These are phyloP conservation scores for Rhincodon typus DNA, from an alignment of 2,797 vertebrate genomes.

Conservation along the genomic window DNA sequence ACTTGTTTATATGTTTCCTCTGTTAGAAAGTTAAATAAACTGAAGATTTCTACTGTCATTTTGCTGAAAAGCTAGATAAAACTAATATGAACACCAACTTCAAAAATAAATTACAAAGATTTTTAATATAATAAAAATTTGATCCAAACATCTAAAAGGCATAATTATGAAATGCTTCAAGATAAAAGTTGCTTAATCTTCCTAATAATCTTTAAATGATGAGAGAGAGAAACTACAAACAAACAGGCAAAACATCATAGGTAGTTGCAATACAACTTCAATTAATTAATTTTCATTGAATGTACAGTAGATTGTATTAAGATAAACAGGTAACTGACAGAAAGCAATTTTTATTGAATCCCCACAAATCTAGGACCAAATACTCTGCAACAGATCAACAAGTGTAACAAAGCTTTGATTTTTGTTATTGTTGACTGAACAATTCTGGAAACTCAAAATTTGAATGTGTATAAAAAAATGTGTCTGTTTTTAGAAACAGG, in stretches of 20 bases:
- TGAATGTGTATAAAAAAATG: neutral
- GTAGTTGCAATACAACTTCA: neutral
- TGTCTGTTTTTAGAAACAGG: neutral
- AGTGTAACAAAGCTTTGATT: neutral
- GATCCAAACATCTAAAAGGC: neutral
- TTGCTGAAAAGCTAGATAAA: neutral
- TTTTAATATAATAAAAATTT: constrained; percentile 20
- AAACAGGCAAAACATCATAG: neutral
- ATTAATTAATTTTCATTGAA: neutral
- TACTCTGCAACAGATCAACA: neutral
- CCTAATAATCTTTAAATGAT: neutral
- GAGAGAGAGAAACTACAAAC: neutral
- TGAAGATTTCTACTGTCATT: neutral
- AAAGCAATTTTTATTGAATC: neutral
- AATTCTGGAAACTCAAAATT: neutral
- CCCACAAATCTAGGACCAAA: neutral
- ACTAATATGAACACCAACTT: neutral
- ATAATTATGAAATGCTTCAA: neutral
- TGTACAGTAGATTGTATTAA: neutral
- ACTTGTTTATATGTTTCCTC: neutral
- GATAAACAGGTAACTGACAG: neutral
- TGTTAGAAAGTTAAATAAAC: neutral
- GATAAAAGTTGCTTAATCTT: neutral
- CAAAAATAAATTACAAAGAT: neutral
- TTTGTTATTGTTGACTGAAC: neutral